A percentile compares a stretch with the other conserved stretches of the same genome.
phyloP scores from a whole-genome alignment of 2,888 invertebrate species.

The Spicauda simplicius region DNA sequence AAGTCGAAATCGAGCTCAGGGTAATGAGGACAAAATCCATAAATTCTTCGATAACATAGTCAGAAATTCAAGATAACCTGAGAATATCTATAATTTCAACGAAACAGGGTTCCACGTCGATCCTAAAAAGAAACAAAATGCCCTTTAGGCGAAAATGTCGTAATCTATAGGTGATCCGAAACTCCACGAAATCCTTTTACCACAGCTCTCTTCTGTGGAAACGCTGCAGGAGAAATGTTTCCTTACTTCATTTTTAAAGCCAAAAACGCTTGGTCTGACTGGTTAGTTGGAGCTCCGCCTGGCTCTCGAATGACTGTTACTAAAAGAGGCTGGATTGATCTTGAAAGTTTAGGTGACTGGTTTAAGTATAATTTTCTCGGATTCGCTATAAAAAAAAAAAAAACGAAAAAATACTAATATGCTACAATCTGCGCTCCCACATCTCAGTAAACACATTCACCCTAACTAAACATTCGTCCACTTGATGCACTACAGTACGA shows the following conservation, averaged over 20 bases:
- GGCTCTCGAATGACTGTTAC: conserved; percentile 26
- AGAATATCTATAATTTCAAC: conserved; percentile 33
- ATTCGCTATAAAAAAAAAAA: conserved; percentile 13
- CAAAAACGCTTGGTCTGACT: conserved; percentile 31
- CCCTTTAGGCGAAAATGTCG: conserved; percentile 16
- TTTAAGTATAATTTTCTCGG: conserved; percentile 25
- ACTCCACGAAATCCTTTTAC: neutral
- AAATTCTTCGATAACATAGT: conserved; percentile 31
- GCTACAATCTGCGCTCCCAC: too few species aligned
- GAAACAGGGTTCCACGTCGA: conserved; percentile 34
- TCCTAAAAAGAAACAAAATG: conserved; percentile 24
- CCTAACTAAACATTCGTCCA: too few species aligned
- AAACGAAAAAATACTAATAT: too few species aligned
- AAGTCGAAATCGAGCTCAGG: conserved; percentile 25
- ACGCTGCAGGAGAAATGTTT: neutral
- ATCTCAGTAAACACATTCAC: too few species aligned
- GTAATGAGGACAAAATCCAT: conserved; percentile 24
- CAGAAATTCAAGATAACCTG: conserved; percentile 33
- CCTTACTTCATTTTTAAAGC: conserved; percentile 35
- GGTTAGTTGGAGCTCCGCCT: conserved; percentile 26
- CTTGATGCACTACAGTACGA: too few species aligned
- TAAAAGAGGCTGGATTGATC: conserved; percentile 27
- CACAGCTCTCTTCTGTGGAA: too few species aligned
- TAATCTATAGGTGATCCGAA: conserved; percentile 33
- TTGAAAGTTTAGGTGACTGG: conserved; percentile 33